Conservation (phyloP, 2,113 vertebrate species). For the Syngnathus floridae region DNA sequence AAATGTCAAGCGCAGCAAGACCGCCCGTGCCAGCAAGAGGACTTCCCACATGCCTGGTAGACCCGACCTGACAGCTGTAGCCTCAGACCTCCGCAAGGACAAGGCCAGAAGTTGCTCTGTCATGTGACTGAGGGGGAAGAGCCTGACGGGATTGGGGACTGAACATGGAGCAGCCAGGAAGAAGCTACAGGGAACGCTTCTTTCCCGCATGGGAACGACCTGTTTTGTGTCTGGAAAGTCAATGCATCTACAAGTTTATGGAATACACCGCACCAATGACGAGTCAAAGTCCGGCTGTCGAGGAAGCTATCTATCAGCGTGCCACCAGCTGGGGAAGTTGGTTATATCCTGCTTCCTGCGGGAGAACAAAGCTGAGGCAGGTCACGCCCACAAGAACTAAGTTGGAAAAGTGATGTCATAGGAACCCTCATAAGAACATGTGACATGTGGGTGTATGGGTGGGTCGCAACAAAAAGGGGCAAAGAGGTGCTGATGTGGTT, state of each 20-base stretch:
- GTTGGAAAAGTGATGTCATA: slow-evolving; percentile 45
- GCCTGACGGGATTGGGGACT: slow-evolving; percentile 53
- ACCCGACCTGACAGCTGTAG: slow-evolving; percentile 85
- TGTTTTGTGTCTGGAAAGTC: slow-evolving; percentile 55
- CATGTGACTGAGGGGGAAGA: slow-evolving; percentile 78
- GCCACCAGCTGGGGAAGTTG: slow-evolving; percentile 52
- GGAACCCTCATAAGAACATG: slow-evolving; percentile 24
- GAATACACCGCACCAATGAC: slow-evolving; percentile 51
- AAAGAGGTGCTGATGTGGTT: slow-evolving; percentile 18
- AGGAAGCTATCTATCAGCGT: slow-evolving; percentile 53
- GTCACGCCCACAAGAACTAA: slow-evolving; percentile 45
- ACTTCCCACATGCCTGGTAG: slow-evolving; percentile 93
- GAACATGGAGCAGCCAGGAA: slow-evolving; percentile 34
- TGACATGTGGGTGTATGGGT: slow-evolving; percentile 6
- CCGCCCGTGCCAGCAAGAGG: slow-evolving; percentile 81
- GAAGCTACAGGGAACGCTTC: slow-evolving; percentile 28
- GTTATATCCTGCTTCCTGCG: slow-evolving; percentile 55
- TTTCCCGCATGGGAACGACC: slow-evolving; percentile 61
- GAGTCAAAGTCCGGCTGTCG: slow-evolving; percentile 30
- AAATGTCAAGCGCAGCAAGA: slow-evolving; percentile 87
- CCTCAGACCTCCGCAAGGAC: slow-evolving; percentile 94
- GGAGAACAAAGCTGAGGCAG: slow-evolving; percentile 41
- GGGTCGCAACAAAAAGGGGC: slow-evolving; percentile 7
- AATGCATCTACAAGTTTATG: slow-evolving; percentile 58
- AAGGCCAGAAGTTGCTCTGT: slow-evolving; percentile 97